Base-by-base conservation (phyloP, 2,797 vertebrate species). In the Pteronotus mesoamericanus region DNA sequence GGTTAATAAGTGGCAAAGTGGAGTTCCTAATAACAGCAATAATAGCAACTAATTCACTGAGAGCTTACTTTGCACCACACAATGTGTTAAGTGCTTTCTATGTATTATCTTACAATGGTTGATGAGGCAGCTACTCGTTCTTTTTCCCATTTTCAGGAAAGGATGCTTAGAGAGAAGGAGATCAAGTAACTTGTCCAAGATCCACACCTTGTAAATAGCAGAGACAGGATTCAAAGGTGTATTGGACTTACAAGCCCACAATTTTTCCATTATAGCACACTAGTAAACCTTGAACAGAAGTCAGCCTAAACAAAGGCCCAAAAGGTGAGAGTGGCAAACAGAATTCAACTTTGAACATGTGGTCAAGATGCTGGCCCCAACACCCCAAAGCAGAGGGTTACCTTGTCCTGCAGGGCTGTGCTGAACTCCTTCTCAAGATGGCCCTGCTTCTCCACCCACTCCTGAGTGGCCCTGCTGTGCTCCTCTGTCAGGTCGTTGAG, bases 401-500 rank as follows among this genome's bases (percentile, higher is more conserved):
- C 99, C 98, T 99, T 99, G 44, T 99, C 98, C 21, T 98, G 97
- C 39, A 98, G 59, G 29, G 98, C 97, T 3, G 69, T 64, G 15
- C 42, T 51, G 22, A 99, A 98, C 8, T 99, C 98, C 0, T 79
- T 97, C 96, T 99, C 98, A 68, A 99, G 97, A 15, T 89, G 94
- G 2, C 22, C 94, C 92, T 98, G 98, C 90, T 98, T 98, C 34
- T 98, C 97, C 42, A 91, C 93, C 2, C 98, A 98, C 59, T 98
- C 97, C 2, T 37, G 94, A 96, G 98, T 80, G 18, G 98, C 98
- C 0, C 94, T 68, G 48, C 97, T 98, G 89, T 99, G 98, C 71
- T 99, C 99, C 71, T 98, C 98, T 0, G 98, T 98, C 75, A 98
- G 97, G 22, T 99, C 98, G 0, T 98, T 98, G 66, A 98, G 98